Base-by-base conservation (phyloP, 2,797 vertebrate genomes). In the Thunnus albacares region DNA sequence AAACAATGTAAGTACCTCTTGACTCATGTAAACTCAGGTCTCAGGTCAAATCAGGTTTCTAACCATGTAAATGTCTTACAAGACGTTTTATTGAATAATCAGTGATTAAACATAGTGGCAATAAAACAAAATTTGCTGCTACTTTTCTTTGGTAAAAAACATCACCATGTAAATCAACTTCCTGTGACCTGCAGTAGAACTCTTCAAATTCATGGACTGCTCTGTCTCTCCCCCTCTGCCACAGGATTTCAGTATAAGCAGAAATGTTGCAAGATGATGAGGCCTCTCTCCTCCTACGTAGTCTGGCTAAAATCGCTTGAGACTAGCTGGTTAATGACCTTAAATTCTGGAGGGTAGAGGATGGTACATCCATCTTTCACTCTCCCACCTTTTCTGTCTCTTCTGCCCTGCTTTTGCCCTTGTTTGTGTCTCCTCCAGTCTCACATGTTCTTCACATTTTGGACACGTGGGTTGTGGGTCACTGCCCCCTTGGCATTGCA, bases 241-340 rank as follows among this genome's bases (percentile, higher is more conserved):
- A 38, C 38, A 69, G 43, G 41, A 77, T 79, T 69, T 83, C 35
- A 68, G 55, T 4, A 4, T n/a, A 33, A 60, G 38, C 72, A 78
- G 20, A 82, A 61, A 65, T 72, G 64, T 2, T 43, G 58, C 0
- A 5, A 64, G 55, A 35, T 49, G 9, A 35, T 26, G 52, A 61
- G 28, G 26, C 53, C 5, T 66, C 22, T 68, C 58, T 83, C 72
- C 72, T 84, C 77, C 73, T 70, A 80, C 63, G 12, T 47, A 43
- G 74, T 67, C 75, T 33, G 55, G 14, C 68, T 75, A 47, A 75
- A 79, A 72, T 51, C 20, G 10, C 66, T 56, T 49, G 47, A 87
- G 61, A 84, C 38, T 62, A 81, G 64, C 43, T 69, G 51, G 49
- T 51, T 81, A 74, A 81, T 67, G 82, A 77, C 69, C 84, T 82